Base-by-base conservation (phyloP, 2,113 vertebrate species). In the Sapajus apella region DNA sequence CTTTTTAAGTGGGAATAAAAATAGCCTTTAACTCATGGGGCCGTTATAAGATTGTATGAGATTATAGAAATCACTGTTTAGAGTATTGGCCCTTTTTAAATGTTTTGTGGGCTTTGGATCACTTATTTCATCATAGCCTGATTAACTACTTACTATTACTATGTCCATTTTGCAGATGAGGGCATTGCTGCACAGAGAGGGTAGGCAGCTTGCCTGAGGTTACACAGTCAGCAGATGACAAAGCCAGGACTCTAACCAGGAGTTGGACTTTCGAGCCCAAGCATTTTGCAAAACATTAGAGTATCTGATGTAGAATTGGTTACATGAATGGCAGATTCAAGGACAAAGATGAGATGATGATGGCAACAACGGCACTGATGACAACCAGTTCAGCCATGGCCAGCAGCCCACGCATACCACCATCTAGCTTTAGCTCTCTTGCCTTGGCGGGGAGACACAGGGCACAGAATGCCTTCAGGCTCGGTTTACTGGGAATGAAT, bases 91-190 rank as follows among this genome's bases (percentile, higher is more conserved):
- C 47, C 16, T 43, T 83, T 27, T 16, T 47, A 9, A n/a, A 37
- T 6, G 13, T 23, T 40, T 23, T 25, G 37, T 0, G 2, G 18
- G 30, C 10, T 55, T 58, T 6, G 37, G 12, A 6, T 11, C 30
- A 17, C 16, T 40, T n/a, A 13, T 3, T 3, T 30, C 20, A 16
- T 1, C 87, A 13, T 6, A 35, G 40, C 64, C n/a, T 30, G 8
- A 1, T 2, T 47, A 52, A 1, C 1, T 21, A 27, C 2, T 0
- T 20, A 35, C 14, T 16, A 1, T 18, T 6, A 6, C 10, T 37
- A 25, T 3, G 13, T 17, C 9, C 32, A 4, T 66, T 75, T 10
- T 66, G 23, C 56, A 55, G 27, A 64, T n/a, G 32, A 66, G 66
- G 4, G 20, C 20, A 27, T 6, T 27, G 61, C 7, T 14, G 35